Evolutionary conservation across 2,113 vertebrate species (phyloP).

Genomic region (Cavia porcellus): DNA sequence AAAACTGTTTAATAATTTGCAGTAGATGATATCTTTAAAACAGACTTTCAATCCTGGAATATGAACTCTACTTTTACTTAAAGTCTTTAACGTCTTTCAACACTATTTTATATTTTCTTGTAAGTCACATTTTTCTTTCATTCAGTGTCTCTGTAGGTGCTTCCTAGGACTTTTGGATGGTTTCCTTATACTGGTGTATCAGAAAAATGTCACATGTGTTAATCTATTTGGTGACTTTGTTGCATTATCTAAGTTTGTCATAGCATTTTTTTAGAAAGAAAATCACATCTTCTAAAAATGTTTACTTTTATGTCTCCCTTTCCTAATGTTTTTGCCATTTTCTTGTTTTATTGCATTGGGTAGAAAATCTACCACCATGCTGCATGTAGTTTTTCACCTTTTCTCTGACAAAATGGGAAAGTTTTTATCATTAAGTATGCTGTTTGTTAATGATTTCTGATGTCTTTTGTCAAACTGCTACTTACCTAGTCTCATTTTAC

Average conservation of each 20-base stretch:
- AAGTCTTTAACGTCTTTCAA: not conserved
- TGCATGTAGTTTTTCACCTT: not conserved
- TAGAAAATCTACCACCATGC: not conserved
- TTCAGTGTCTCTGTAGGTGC: not conserved
- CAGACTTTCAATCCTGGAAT: not conserved
- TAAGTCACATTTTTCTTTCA: not conserved
- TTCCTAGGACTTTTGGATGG: not conserved
- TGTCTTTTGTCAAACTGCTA: not conserved
- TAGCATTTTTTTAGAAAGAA: constrained; percentile 3
- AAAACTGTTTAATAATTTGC: constrained; percentile 1
- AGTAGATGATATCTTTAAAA: constrained; percentile 26
- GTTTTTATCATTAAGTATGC: not conserved
- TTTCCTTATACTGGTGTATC: not conserved
- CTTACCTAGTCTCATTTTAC: not conserved
- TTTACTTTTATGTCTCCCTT: not conserved
- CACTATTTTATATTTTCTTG: constrained; percentile 2
- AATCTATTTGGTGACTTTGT: not conserved
- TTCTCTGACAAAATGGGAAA: not conserved
- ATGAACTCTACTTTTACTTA: not conserved
- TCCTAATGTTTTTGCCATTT: not conserved
- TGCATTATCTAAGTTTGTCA: constrained; percentile 7
- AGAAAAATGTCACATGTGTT: not conserved
- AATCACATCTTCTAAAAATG: constrained; percentile 9
- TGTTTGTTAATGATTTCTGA: not conserved
- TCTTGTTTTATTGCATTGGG: not conserved